Percentiles rank a stretch among this genome's conserved stretches.
Evolutionary conservation across 2,888 invertebrate species (phyloP).

Genomic region (Chalcis sispes): DNA sequence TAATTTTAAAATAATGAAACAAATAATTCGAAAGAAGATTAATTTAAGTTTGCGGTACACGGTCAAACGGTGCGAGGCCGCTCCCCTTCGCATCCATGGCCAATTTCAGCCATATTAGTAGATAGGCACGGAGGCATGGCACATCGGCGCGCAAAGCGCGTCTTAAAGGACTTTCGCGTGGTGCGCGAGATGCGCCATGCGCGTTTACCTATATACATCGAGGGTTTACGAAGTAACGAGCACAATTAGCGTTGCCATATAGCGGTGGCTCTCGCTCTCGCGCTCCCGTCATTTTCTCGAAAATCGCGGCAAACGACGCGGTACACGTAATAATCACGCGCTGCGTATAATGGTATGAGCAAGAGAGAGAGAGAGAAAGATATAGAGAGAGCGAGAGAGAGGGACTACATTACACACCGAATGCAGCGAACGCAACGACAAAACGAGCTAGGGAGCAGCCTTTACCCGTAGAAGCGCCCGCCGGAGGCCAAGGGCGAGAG

Average conservation of each 20-base stretch:
- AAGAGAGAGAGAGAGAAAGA: neutral
- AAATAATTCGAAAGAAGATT: too few relatives aligned
- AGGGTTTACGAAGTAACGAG: slow-evolving; percentile 32
- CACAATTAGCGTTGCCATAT: slow-evolving; percentile 16
- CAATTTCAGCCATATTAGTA: neutral
- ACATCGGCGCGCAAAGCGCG: too few relatives aligned
- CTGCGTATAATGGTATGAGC: slow-evolving; percentile 14
- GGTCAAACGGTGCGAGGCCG: neutral
- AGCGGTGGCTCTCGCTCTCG: neutral
- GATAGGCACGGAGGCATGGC: too few relatives aligned
- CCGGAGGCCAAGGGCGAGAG: neutral
- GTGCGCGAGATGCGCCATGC: too few relatives aligned
- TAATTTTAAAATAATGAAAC: too few relatives aligned
- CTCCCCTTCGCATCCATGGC: neutral
- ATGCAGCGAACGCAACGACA: neutral
- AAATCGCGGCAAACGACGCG: slow-evolving; percentile 23
- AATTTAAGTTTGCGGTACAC: slow-evolving; percentile 1
- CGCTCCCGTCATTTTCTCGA: slow-evolving; percentile 38
- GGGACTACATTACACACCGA: neutral
- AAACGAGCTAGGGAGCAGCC: neutral
- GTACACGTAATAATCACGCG: slow-evolving; percentile 20
- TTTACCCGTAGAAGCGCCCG: too few relatives aligned
- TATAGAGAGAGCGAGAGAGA: neutral
- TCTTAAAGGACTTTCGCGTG: too few relatives aligned
- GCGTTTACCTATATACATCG: too few relatives aligned